Percentiles rank a stretch among this genome's conserved stretches.
phyloP scores from a whole-genome alignment of 37 sponge, comb jelly and placozoan species.

The Cliona cf. orientalis region DNA sequence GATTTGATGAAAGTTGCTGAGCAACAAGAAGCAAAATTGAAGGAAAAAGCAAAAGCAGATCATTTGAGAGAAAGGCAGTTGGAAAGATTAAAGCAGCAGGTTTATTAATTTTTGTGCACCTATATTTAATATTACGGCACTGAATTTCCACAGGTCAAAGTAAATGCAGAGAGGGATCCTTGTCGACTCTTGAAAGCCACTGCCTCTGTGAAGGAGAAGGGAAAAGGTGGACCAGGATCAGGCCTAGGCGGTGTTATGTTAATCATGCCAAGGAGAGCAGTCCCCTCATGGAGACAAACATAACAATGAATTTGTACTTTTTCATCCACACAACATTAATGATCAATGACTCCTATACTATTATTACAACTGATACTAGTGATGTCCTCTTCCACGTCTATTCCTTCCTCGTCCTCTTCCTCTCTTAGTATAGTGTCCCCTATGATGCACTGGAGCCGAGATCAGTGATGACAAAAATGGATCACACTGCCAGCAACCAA shows the following conservation, averaged over 20 bases:
- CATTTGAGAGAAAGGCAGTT: slow-evolving; percentile 46
- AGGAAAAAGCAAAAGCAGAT: slow-evolving; percentile 24
- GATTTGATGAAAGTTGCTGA: slow-evolving; percentile 38
- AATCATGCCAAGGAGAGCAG: slow-evolving; percentile 71
- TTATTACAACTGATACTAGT: too few species aligned
- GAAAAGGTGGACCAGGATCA: slow-evolving; percentile 31
- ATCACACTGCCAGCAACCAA: slow-evolving; percentile 68
- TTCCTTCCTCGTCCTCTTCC: slow-evolving; percentile 66
- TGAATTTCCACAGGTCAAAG: slow-evolving; percentile 34
- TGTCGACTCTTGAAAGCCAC: slow-evolving; percentile 67
- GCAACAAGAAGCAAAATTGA: slow-evolving; percentile 34
- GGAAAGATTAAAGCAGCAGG: slow-evolving; percentile 59
- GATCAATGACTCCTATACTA: too few species aligned
- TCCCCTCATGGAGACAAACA: slow-evolving; percentile 82
- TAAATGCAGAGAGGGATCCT: slow-evolving; percentile 73
- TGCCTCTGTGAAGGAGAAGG: slow-evolving; percentile 72
- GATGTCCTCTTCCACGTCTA: slow-evolving; percentile 14
- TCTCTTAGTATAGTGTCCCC: slow-evolving; percentile 15
- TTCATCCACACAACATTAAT: too few species aligned
- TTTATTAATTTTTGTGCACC: background rate
- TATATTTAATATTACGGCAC: background rate
- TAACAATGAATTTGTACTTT: slow-evolving; percentile 2
- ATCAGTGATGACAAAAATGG: slow-evolving; percentile 31
- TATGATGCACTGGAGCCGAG: background rate
- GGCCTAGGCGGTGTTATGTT: background rate